phyloP scores from a whole-genome alignment of 2,797 vertebrate genomes.

The Tiaroga cobitis region DNA sequence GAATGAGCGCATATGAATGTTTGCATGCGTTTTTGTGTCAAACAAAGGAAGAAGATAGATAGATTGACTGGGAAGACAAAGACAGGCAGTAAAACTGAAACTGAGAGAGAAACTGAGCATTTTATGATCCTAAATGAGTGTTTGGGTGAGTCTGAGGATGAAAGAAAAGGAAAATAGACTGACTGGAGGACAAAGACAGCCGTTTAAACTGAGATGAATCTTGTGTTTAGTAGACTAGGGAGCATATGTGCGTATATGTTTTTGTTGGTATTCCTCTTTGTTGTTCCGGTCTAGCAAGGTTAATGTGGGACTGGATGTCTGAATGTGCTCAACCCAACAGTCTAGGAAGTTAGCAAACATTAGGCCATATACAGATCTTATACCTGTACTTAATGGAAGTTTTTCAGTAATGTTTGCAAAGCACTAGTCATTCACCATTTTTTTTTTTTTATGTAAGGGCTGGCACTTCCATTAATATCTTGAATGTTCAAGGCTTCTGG shows the following conservation, averaged over 20 bases:
- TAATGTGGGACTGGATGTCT: constrained; percentile 55
- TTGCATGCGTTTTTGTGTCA: constrained; percentile 33
- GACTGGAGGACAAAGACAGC: neutral
- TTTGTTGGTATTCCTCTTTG: constrained; percentile 19
- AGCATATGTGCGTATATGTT: constrained; percentile 2
- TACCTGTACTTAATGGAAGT: neutral
- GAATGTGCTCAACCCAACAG: constrained; percentile 54
- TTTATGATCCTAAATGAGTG: constrained; percentile 35
- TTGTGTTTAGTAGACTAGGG: constrained; percentile 19
- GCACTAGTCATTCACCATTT: neutral
- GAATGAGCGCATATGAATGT: constrained; percentile 28
- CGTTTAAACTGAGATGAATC: constrained; percentile 31
- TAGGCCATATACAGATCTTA: neutral
- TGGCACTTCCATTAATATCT: neutral
- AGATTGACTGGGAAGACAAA: constrained; percentile 28
- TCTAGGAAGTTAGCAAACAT: neutral
- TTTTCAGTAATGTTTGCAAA: neutral
- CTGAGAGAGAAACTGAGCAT: neutral
- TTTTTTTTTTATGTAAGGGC: neutral
- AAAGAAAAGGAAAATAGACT: neutral
- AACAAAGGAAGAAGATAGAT: neutral
- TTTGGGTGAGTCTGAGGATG: constrained; percentile 25
- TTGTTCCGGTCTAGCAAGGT: constrained; percentile 51
- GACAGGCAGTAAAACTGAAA: constrained; percentile 28
- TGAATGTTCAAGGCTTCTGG: neutral